Evolutionary conservation across 2,113 vertebrate species (phyloP), one percentile per base, ranked within the genome.

Genomic region (Strix uralensis): DNA sequence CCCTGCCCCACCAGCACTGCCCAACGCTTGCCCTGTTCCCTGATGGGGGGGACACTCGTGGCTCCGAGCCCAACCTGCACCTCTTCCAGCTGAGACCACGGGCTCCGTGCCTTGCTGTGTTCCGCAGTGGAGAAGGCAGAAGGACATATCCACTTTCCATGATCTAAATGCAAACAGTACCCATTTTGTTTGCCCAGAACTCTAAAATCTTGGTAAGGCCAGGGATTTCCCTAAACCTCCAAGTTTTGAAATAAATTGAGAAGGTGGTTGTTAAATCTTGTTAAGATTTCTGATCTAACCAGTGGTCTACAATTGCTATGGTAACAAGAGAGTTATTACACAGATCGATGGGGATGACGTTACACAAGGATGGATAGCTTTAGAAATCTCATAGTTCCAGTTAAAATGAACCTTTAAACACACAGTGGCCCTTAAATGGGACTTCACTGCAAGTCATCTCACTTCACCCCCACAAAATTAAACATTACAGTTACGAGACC

Each of bases 121-220:
- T 38, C 0, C 0, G 46, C 44, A 78, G 38, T 3, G 3, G 6
- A 54, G 44, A 52, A 67, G 81, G 36, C n/a, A 47, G 25, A 21
- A 75, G 13, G 36, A 55, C 30, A 22, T 3, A 71, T 8, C 11
- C 10, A 5, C 25, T 62, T 70, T 32, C 46, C 38, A 11, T 0
- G 0, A 69, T 36, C 40, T 46, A 40, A 89, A 80, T 42, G 34
- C 75, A 51, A 81, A 46, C 13, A 17, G 42, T 21, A 81, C 42
- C 7, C 5, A 10, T 52, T 71, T 58, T 16, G 16, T 42, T 46
- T 2, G 3, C 16, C 29, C n/a, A 59, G 65, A 54, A 63, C 36
- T 38, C 52, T 32, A 15, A 88, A 61, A 38, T 13, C 51, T 75
- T 18, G 1, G 15, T 10, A 17, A 91, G 86, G 40, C n/a, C 54